Conservation (phyloP, 1,140 invertebrate genomes). For the Aphis craccivora region DNA sequence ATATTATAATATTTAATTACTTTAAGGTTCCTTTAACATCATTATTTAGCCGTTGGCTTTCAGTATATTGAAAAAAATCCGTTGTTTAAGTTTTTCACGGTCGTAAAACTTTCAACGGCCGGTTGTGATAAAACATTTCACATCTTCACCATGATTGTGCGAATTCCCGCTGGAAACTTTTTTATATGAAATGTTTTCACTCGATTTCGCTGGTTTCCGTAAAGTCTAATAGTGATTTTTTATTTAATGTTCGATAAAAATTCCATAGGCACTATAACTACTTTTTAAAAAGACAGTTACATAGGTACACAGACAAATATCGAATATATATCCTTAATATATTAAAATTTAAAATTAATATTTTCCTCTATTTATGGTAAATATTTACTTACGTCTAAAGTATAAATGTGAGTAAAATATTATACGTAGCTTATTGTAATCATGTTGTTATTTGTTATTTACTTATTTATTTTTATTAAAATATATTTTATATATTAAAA, state of each 20-base stretch:
- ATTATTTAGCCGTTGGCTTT: background rate
- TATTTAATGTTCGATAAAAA: background rate
- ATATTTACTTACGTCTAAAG: background rate
- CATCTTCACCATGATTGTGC: slow-evolving; percentile 6
- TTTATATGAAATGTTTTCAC: background rate
- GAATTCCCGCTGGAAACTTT: background rate
- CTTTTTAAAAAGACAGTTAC: background rate
- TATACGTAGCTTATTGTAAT: background rate
- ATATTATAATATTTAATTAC: background rate
- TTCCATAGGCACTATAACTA: background rate
- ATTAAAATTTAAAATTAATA: background rate
- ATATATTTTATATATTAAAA: background rate
- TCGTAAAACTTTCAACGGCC: slow-evolving; percentile 25
- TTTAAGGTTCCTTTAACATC: background rate
- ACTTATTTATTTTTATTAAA: background rate
- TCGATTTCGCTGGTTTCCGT: background rate
- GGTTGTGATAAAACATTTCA: slow-evolving; percentile 11
- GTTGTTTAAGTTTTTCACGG: background rate
- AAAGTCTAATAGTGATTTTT: background rate
- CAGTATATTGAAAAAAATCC: background rate
- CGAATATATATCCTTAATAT: background rate
- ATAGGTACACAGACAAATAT: background rate
- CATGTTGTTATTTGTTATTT: background rate
- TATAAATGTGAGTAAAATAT: background rate
- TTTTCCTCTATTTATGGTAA: background rate